Conservation (phyloP, 2,888 invertebrate genomes). For the Microplitis manilae region DNA sequence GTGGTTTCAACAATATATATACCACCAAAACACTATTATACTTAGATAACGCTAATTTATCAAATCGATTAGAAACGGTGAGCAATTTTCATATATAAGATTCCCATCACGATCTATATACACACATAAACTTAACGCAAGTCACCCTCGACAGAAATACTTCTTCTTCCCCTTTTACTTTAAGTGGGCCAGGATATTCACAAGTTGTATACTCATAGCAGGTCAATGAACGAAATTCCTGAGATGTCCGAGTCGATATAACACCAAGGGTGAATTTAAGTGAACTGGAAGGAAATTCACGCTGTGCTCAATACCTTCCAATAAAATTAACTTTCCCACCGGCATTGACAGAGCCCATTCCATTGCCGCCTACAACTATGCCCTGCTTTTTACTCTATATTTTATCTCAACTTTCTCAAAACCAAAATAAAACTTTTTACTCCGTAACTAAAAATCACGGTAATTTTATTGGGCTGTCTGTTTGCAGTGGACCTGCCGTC, state of each 20-base stretch:
- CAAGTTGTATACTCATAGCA: background rate
- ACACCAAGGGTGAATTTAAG: background rate
- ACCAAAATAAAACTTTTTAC: no score
- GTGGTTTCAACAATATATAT: conserved; percentile 12
- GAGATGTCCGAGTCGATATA: background rate
- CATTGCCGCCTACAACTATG: background rate
- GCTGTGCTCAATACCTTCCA: background rate
- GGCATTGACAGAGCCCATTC: background rate
- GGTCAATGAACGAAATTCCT: conserved; percentile 1
- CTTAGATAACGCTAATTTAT: conserved; percentile 22
- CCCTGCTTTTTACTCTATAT: no score
- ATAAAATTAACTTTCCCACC: background rate
- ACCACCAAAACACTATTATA: conserved; percentile 15
- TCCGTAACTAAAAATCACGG: no score
- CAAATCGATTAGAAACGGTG: background rate
- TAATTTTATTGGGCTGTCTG: no score
- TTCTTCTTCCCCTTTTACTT: background rate
- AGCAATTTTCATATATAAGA: background rate
- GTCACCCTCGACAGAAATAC: background rate
- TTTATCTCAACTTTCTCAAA: no score
- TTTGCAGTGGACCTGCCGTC: no score
- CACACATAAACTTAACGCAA: background rate
- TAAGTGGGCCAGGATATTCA: background rate
- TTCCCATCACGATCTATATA: background rate
- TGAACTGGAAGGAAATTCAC: conserved; percentile 1